Conservation (phyloP, 2,888 invertebrate genomes). For the Cremastobaeus sp. region DNA sequence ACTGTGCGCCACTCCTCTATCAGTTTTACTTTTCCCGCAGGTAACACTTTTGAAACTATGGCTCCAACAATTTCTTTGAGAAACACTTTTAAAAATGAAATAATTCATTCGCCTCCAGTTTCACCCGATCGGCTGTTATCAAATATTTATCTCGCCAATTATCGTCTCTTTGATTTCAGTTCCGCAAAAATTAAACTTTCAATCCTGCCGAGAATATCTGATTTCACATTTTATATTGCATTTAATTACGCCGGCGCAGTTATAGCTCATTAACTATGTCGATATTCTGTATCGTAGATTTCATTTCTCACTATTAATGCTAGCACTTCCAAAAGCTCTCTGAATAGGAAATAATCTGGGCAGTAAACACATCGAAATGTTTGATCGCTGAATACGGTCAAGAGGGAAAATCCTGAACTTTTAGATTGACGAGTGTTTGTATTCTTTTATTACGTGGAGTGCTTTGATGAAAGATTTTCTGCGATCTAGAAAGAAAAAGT, state of each 20-base stretch:
- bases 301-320: constrained; percentile 37
- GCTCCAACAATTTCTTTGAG: too few relatives aligned
- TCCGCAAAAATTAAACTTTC: too few relatives aligned
- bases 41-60: too few relatives aligned
- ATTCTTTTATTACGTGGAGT: constrained; percentile 58
- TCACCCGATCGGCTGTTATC: too few relatives aligned
- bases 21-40: too few relatives aligned
- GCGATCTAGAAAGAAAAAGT: constrained; percentile 32
- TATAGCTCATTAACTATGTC: constrained; percentile 36
- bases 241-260: too few relatives aligned
- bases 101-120: too few relatives aligned
- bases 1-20: too few relatives aligned
- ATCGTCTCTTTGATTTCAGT: too few relatives aligned
- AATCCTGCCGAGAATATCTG: background rate
- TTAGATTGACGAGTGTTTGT: constrained; percentile 60
- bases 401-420: constrained; percentile 46
- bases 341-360: constrained; percentile 51
- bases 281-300: constrained; percentile 32
- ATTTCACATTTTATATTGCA: too few relatives aligned
- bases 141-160: too few relatives aligned
- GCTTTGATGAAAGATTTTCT: constrained; percentile 52
- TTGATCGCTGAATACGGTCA: constrained; percentile 53
- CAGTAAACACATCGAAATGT: constrained; percentile 55
- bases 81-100: too few relatives aligned
- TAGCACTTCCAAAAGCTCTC: constrained; percentile 39